Conservation (phyloP, 1,140 invertebrate species). For the Dendroctonus ponderosae region DNA sequence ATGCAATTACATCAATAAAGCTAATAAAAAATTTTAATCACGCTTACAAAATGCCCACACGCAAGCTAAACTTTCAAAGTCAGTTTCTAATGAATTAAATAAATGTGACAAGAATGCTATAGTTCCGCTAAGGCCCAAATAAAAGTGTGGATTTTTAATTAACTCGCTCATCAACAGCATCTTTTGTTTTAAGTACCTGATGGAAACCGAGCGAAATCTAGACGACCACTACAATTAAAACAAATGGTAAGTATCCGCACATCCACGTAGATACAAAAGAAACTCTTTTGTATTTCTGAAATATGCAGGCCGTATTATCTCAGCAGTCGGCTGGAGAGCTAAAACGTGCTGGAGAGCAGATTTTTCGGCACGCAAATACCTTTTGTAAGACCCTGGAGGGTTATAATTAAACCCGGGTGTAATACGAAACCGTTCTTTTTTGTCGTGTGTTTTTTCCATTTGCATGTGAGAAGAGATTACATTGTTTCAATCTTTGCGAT, state of each 20-base stretch:
- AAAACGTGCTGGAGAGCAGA: slow-evolving; percentile 24
- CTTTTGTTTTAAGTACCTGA: too few relatives aligned
- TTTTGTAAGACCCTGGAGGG: slow-evolving; percentile 26
- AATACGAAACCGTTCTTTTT: slow-evolving; percentile 26
- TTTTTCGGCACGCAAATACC: slow-evolving; percentile 32
- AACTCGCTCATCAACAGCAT: too few relatives aligned
- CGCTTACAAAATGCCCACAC: too few relatives aligned
- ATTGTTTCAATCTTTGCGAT: slow-evolving; percentile 29
- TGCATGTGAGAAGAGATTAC: slow-evolving; percentile 26
- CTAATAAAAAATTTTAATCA: too few relatives aligned
- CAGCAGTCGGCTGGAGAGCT: slow-evolving; percentile 4
- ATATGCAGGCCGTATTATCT: slow-evolving; percentile 30
- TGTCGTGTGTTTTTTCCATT: slow-evolving; percentile 28
- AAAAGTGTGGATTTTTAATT: too few relatives aligned
- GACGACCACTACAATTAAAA: slow-evolving; percentile 17
- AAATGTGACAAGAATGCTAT: too few relatives aligned
- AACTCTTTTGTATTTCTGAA: slow-evolving; percentile 27
- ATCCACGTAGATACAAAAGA: neutral
- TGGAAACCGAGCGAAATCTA: too few relatives aligned
- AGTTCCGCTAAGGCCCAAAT: too few relatives aligned
- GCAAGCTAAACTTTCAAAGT: too few relatives aligned
- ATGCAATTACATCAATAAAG: too few relatives aligned
- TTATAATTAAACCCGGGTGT: slow-evolving; percentile 23
- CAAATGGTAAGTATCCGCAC: neutral
- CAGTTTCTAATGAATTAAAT: too few relatives aligned